These are phyloP conservation scores for Sycophila texana DNA, from an alignment of 2,888 invertebrate species.

Conservation along the genomic window DNA sequence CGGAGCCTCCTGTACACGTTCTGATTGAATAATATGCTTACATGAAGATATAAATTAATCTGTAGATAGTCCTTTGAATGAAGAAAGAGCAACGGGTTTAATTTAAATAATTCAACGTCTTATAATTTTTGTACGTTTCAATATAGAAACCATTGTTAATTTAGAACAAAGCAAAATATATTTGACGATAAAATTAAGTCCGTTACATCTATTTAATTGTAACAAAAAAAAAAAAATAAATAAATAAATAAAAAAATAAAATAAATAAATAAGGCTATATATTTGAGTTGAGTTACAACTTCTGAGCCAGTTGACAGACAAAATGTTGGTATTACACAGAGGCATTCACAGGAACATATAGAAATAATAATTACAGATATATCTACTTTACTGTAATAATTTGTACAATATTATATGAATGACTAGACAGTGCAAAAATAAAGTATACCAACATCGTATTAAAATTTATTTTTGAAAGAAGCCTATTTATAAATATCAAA, in stretches of 20 bases:
- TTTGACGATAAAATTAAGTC: conserved; percentile 62
- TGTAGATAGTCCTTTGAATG: conserved; percentile 70
- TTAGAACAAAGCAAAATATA: conserved; percentile 66
- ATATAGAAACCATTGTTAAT: conserved; percentile 67
- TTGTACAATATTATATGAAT: conserved; percentile 75
- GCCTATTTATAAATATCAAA: background rate
- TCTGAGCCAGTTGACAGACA: conserved; percentile 67
- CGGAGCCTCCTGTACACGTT: conserved; percentile 60
- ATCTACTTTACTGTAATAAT: conserved; percentile 75
- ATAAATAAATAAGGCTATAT: too few relatives aligned
- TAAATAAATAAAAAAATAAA: too few relatives aligned
- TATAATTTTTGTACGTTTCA: conserved; percentile 73
- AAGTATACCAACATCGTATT: conserved; percentile 74
- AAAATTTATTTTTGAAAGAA: conserved; percentile 40
- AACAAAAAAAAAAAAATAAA: conserved; percentile 23
- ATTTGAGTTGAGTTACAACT: conserved; percentile 57
- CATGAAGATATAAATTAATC: conserved; percentile 63
- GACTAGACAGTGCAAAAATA: conserved; percentile 70
- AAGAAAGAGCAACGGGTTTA: conserved; percentile 67
- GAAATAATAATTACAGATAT: conserved; percentile 69
- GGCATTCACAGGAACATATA: conserved; percentile 69
- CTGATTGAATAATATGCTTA: conserved; percentile 66
- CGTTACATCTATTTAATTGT: conserved; percentile 59
- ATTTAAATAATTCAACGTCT: conserved; percentile 70
- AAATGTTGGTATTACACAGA: conserved; percentile 70